Base-by-base conservation (phyloP, 2,797 vertebrate genomes). In the Rousettus madagascariensis region DNA sequence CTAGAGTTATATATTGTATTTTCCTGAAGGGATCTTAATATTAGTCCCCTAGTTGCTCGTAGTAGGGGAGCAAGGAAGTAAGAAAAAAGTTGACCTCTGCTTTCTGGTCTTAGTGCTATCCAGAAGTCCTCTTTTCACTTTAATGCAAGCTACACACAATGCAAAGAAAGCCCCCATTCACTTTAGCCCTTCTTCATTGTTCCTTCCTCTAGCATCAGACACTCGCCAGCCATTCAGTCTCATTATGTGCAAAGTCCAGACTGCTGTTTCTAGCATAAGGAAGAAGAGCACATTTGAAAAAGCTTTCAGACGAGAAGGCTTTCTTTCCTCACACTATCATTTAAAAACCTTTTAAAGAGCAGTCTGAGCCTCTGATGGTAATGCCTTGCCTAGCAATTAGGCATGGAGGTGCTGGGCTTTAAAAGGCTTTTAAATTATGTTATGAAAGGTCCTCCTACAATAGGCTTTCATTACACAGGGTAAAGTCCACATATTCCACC, bases 311-410 rank as follows among this genome's bases (percentile, higher is more conserved):
- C 96, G 3, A 94, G 51, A 96, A 24, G 88, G 36, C 86, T 97
- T 97, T 94, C 97, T 97, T 98, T 97, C 88, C 72, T 93, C 78
- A 93, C 83, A 87, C 75, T 30, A 79, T 97, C 90, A 93, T 97
- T 98, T 96, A 94, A 91, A 98, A 98, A 79, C 66, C 93, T 97
- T 98, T 98, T 96, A 98, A 98, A 97, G 88, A 98, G 95, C 86
- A 96, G 53, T 87, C 88, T 63, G 36, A 38, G 83, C n/a, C 80
- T 88, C 88, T 89, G 72, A 94, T 91, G 46, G 85, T 79, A 97
- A 96, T 65, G 91, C 61, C 71, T 94, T 75, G 59, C 74, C 82
- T 96, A 69, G 95, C 88, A 97, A 96, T 95, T 97, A 97, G 57
- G 93, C 15, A 57, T 92, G 69, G 97, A 94, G 92, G 53, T 90